These are phyloP conservation scores for Emydoidea blandingii DNA, from an alignment of 2,797 vertebrate species.

Conservation along the genomic window DNA sequence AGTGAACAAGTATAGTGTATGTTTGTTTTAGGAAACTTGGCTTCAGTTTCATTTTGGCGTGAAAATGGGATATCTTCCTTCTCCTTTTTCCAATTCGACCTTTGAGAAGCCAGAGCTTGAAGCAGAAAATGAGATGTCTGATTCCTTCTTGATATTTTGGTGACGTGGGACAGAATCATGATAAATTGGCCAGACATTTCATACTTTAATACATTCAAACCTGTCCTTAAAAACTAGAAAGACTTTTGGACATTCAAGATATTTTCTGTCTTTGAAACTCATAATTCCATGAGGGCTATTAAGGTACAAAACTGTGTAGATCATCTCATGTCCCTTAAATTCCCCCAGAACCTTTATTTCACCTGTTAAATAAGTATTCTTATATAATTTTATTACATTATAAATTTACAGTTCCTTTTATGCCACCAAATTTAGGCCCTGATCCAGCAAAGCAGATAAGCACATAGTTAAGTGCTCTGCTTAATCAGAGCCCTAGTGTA, in stretches of 20 bases:
- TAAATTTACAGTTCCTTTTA: neutral
- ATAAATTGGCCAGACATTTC: neutral
- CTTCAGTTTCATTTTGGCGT: fast-evolving
- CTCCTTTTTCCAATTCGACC: neutral
- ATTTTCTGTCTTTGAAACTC: neutral
- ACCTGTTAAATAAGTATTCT: neutral
- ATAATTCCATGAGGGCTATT: neutral
- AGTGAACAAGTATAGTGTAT: neutral
- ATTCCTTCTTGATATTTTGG: neutral
- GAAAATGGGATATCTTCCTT: neutral
- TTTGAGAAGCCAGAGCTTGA: neutral
- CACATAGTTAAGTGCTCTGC: neutral
- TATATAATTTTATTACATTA: fast-evolving
- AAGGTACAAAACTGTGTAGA: fast-evolving
- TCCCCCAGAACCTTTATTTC: neutral
- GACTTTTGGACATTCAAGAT: neutral
- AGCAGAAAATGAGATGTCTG: neutral
- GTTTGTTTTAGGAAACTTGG: neutral
- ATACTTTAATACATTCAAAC: neutral
- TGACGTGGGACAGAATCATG: neutral
- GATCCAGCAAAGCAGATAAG: neutral
- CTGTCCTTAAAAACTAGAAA: neutral
- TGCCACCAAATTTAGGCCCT: neutral
- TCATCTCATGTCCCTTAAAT: neutral
- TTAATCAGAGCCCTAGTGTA: neutral